Percentiles rank a stretch among this genome's conserved stretches.
Evolutionary conservation across 2,888 invertebrate species (phyloP).

Genomic region (Steinernema hermaphroditum): DNA sequence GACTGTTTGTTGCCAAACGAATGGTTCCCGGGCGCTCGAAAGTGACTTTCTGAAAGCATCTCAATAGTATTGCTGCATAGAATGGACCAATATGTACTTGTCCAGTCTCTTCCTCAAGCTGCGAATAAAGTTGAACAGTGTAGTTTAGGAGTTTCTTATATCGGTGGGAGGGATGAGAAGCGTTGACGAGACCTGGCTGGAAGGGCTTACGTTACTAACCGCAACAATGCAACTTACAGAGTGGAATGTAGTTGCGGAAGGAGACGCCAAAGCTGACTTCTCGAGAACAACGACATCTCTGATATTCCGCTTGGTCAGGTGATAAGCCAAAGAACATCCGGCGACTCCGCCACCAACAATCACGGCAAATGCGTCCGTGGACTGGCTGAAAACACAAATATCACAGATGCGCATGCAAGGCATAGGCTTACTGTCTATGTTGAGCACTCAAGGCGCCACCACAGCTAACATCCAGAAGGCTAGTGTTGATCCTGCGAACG

Average conservation of each 20-base stretch:
- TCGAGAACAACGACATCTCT: constrained; percentile 64
- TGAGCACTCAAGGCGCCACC: not conserved
- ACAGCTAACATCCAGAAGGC: not conserved
- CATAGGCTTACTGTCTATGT: constrained; percentile 1
- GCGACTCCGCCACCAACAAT: constrained; percentile 69
- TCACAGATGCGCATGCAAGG: too few relatives aligned
- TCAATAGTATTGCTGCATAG: not conserved
- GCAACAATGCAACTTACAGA: too few relatives aligned
- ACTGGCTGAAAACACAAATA: constrained; percentile 1
- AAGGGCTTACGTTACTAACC: too few relatives aligned
- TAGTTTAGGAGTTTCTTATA: constrained; percentile 67
- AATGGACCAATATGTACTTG: constrained; percentile 56
- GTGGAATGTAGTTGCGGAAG: constrained; percentile 53
- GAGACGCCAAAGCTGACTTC: constrained; percentile 48
- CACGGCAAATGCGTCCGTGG: constrained; percentile 50
- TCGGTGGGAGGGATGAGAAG: constrained; percentile 68
- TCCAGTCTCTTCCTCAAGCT: constrained; percentile 68
- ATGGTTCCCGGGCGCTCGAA: constrained; percentile 68
- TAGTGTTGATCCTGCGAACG: not conserved
- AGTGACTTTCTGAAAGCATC: constrained; percentile 65
- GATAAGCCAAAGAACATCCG: constrained; percentile 68
- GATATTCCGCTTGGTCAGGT: constrained; percentile 67
- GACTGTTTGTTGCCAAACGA: constrained; percentile 67
- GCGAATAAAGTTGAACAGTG: constrained; percentile 68
- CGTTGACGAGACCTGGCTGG: constrained; percentile 68